These are phyloP conservation scores for Loripinus fragilis DNA, from an alignment of 2,888 invertebrate genomes.

Conservation along the genomic window DNA sequence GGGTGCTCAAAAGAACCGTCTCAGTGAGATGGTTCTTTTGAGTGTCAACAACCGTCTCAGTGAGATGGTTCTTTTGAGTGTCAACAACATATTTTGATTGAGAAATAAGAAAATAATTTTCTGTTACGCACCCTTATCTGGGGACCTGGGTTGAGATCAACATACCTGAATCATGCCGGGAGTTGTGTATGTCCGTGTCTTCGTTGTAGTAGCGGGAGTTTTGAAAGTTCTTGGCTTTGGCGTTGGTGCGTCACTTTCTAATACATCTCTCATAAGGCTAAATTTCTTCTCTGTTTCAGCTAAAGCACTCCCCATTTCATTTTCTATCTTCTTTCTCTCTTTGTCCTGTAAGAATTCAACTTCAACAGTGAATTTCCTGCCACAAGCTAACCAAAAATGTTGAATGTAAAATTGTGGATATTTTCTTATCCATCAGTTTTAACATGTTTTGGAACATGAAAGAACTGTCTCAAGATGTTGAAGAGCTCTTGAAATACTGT, in stretches of 20 bases:
- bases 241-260: constrained; percentile 70
- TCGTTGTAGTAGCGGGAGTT: constrained; percentile 50
- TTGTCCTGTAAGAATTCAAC: constrained; percentile 73
- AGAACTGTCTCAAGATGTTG: background rate
- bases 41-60: no score
- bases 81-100: no score
- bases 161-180: constrained; percentile 47
- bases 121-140: no score
- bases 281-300: constrained; percentile 79
- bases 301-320: constrained; percentile 72
- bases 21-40: no score
- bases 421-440: no score
- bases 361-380: background rate
- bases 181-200: constrained; percentile 62
- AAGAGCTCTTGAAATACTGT: background rate
- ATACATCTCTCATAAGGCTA: constrained; percentile 78
- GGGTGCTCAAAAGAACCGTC: no score
- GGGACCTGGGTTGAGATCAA: no score
- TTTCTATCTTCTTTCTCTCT: constrained; percentile 74
- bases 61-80: no score
- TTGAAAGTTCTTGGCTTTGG: constrained; percentile 69
- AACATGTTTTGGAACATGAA: no score
- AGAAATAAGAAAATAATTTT: no score
- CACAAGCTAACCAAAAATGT: background rate
- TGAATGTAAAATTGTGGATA: no score